phyloP scores from a whole-genome alignment of 1,140 invertebrate species.

The Chelonus insularis region DNA sequence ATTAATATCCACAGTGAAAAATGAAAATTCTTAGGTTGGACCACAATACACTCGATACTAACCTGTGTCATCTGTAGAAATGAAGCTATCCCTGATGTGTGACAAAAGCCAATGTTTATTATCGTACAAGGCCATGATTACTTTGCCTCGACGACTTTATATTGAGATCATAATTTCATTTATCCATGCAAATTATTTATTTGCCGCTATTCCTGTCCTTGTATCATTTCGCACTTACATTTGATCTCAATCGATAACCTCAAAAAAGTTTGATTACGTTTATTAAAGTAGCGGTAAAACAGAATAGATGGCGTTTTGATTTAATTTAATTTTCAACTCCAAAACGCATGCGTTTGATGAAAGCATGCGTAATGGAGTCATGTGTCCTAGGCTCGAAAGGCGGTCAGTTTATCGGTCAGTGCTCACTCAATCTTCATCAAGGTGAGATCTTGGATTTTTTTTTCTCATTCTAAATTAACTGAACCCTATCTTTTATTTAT shows the following conservation, averaged over 20 bases:
- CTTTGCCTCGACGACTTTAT: neutral
- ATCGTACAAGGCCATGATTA: slow-evolving; percentile 86
- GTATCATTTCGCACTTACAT: neutral
- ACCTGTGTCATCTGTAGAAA: slow-evolving; percentile 93
- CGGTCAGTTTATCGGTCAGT: too few relatives aligned
- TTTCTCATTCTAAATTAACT: too few relatives aligned
- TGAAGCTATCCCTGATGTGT: slow-evolving; percentile 91
- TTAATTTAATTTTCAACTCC: neutral
- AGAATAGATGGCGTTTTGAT: neutral
- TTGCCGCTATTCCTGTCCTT: neutral
- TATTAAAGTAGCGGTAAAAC: too few relatives aligned
- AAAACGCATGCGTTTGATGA: neutral
- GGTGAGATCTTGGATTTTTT: too few relatives aligned
- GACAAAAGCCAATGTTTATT: slow-evolving; percentile 90
- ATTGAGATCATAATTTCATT: neutral
- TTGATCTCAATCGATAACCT: neutral
- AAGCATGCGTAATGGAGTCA: neutral
- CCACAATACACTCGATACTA: slow-evolving; percentile 29
- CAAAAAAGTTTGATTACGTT: neutral
- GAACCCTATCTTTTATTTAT: too few relatives aligned
- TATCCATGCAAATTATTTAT: slow-evolving; percentile 4
- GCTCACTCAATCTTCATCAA: too few relatives aligned
- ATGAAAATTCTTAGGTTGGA: slow-evolving; percentile 15
- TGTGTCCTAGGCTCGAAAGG: neutral
- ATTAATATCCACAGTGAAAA: slow-evolving; percentile 24